Evolutionary conservation across 2,113 vertebrate species (phyloP).

Genomic region (Anas platyrhynchos): DNA sequence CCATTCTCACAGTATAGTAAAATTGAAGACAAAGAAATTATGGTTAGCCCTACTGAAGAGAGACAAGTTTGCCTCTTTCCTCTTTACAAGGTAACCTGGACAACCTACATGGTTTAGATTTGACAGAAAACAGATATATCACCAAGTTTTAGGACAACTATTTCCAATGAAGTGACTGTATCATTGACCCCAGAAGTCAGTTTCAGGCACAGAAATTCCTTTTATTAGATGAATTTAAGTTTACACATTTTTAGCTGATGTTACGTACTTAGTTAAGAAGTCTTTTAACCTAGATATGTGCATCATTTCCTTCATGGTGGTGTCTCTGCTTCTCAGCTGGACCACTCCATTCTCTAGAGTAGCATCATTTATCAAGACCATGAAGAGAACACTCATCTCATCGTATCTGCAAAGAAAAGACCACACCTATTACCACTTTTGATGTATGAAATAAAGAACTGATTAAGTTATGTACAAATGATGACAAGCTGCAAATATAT

Average conservation of each 20-base stretch:
- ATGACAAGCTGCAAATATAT: background rate
- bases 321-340: slow-evolving; percentile 90
- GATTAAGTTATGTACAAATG: background rate
- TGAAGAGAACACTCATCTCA: slow-evolving; percentile 95
- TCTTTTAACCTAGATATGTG: slow-evolving; percentile 90
- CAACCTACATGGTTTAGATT: background rate
- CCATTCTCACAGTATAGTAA: background rate
- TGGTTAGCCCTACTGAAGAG: background rate
- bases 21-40: background rate
- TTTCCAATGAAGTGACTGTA: background rate
- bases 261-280: slow-evolving; percentile 87
- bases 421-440: background rate
- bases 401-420: slow-evolving; percentile 85
- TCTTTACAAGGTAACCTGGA: background rate
- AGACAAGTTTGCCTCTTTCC: background rate
- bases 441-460: background rate
- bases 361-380: slow-evolving; percentile 82
- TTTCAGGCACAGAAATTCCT: slow-evolving; percentile 12
- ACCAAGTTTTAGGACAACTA: background rate
- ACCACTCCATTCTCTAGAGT: slow-evolving; percentile 92
- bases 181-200: background rate
- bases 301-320: slow-evolving; percentile 92
- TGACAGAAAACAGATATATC: background rate
- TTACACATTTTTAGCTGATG: slow-evolving; percentile 78
- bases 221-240: slow-evolving; percentile 64